Evolutionary conservation across 2,888 invertebrate species (phyloP).

Genomic region (Perdita meconis): DNA sequence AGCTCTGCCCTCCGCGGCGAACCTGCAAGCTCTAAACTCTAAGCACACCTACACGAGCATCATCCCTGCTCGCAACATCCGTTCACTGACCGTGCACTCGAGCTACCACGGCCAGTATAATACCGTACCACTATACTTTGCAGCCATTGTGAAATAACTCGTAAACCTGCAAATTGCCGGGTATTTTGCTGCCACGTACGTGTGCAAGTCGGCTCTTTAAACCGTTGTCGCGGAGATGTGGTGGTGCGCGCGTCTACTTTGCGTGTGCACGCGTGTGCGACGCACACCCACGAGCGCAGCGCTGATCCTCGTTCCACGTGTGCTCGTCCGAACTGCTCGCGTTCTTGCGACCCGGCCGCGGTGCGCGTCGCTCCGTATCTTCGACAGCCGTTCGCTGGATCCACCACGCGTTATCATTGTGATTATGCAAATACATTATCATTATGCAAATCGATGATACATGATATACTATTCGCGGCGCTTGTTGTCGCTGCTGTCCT

Average conservation of each 20-base stretch:
- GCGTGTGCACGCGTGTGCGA: no score
- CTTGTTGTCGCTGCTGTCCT: constrained; percentile 29
- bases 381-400: constrained; percentile 21
- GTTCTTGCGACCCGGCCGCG: neutral
- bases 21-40: constrained; percentile 6
- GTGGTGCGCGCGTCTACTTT: constrained; percentile 10
- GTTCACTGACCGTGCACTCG: constrained; percentile 68
- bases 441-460: constrained; percentile 63
- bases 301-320: neutral
- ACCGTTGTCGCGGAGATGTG: constrained; percentile 25
- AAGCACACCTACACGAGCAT: constrained; percentile 33
- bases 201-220: constrained; percentile 52
- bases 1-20: no score
- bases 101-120: constrained; percentile 73
- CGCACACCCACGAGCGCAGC: constrained; percentile 30
- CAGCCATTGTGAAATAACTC: constrained; percentile 85
- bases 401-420: constrained; percentile 70
- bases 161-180: constrained; percentile 84
- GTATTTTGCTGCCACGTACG: constrained; percentile 79
- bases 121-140: constrained; percentile 83
- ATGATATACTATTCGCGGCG: constrained; percentile 37
- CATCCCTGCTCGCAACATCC: constrained; percentile 45
- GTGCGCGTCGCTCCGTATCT: neutral
- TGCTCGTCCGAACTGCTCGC: neutral
- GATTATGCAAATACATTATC: constrained; percentile 78